Conservation (phyloP, 2,797 vertebrate genomes). For the Siniperca scherzeri region DNA sequence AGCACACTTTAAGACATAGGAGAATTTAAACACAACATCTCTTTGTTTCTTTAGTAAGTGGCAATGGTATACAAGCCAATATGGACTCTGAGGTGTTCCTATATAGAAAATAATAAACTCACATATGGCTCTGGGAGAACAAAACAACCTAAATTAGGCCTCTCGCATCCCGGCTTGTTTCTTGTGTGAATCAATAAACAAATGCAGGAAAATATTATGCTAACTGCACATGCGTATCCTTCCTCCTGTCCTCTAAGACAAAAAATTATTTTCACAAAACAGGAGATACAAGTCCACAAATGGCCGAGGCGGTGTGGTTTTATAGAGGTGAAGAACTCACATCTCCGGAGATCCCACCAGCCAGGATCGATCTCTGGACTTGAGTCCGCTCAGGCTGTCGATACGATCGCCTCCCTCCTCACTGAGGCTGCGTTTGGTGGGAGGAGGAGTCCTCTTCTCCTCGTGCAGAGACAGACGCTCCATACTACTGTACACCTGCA, state of each 20-base stretch:
- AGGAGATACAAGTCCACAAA: background rate
- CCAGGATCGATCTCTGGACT: conserved; percentile 93
- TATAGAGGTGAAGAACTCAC: conserved; percentile 81
- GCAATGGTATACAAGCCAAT: background rate
- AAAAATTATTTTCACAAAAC: background rate
- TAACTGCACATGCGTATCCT: background rate
- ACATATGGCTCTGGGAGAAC: background rate
- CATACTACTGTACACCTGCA: conserved; percentile 98
- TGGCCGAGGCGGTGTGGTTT: background rate
- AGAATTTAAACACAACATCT: background rate
- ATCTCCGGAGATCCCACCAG: conserved; percentile 96
- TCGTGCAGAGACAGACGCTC: conserved; percentile 95
- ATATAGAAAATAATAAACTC: background rate
- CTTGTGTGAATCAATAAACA: background rate
- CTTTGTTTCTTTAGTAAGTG: background rate
- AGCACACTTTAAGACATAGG: background rate
- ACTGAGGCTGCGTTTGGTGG: conserved; percentile 95
- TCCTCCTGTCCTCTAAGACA: background rate
- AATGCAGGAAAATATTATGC: background rate
- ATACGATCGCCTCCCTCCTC: conserved; percentile 94
- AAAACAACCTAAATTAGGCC: background rate
- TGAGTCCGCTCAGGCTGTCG: conserved; percentile 89
- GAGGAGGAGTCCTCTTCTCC: conserved; percentile 91
- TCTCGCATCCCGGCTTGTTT: background rate
- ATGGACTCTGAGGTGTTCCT: background rate